phyloP scores from a whole-genome alignment of 2,797 vertebrate species.

The Sitta carolinensis region DNA sequence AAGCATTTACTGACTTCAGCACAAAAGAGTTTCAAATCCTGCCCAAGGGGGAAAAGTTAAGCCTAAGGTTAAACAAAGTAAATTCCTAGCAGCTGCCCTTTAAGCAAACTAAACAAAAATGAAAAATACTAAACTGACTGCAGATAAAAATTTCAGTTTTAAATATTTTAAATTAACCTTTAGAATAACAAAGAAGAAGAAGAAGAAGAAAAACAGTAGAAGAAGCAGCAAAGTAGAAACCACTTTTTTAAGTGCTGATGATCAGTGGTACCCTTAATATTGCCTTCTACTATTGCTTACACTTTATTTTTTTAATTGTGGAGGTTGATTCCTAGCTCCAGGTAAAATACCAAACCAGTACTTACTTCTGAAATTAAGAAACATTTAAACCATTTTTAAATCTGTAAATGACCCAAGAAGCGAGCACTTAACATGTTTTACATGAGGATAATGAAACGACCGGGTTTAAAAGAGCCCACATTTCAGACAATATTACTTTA shows the following conservation, averaged over 20 bases:
- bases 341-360: too few relatives aligned
- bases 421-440: too few relatives aligned
- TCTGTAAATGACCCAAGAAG: too few relatives aligned
- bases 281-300: background rate
- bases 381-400: too few relatives aligned
- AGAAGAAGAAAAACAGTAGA: background rate
- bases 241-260: background rate
- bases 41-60: conserved; percentile 28
- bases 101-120: conserved; percentile 14
- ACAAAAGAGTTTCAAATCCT: background rate
- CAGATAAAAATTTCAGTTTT: background rate
- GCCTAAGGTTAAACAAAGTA: conserved; percentile 2
- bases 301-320: background rate
- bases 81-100: conserved; percentile 40
- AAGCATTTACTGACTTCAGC: conserved; percentile 12
- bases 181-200: background rate
- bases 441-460: background rate
- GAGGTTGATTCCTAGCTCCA: background rate
- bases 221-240: background rate
- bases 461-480: background rate
- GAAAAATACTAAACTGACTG: background rate
- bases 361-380: too few relatives aligned
- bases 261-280: background rate
- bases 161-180: conserved; percentile 31
- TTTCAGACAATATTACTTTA: background rate